Percentiles rank a stretch among this genome's conserved stretches.
phyloP scores from a whole-genome alignment of 2,113 vertebrate species.

The Chaenocephalus aceratus region DNA sequence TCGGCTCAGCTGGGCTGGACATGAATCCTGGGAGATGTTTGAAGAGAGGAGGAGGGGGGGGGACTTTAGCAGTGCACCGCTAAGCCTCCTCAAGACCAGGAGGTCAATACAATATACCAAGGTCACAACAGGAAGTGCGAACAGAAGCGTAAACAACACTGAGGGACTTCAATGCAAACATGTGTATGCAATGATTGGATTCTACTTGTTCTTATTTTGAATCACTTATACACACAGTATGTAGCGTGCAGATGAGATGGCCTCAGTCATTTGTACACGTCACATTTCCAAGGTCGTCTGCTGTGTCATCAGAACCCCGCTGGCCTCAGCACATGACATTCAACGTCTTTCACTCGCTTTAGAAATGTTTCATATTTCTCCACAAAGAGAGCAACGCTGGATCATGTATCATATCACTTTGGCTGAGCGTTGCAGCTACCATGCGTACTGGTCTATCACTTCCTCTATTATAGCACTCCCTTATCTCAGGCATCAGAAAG shows the following conservation, averaged over 20 bases:
- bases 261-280: constrained; percentile 47
- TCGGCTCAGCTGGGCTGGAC: constrained; percentile 68
- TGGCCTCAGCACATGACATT: constrained; percentile 44
- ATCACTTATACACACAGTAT: background rate
- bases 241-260: constrained; percentile 7
- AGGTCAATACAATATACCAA: constrained; percentile 40
- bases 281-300: constrained; percentile 64
- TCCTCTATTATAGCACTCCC: constrained; percentile 61
- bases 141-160: constrained; percentile 20
- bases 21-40: constrained; percentile 47
- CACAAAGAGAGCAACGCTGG: constrained; percentile 29
- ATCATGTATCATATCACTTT: constrained; percentile 55
- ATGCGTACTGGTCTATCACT: constrained; percentile 55
- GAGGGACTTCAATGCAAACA: background rate
- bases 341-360: constrained; percentile 40
- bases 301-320: constrained; percentile 62
- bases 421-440: constrained; percentile 38
- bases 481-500: constrained; percentile 22
- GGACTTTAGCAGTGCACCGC: constrained; percentile 21
- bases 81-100: constrained; percentile 41
- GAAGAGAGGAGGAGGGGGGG: background rate
- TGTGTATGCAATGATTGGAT: background rate
- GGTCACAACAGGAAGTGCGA: constrained; percentile 32
- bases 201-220: background rate
- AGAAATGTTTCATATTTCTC: constrained; percentile 53